Base-by-base conservation (phyloP, 2,888 invertebrate genomes). In the Synanthedon andrenaeformis region DNA sequence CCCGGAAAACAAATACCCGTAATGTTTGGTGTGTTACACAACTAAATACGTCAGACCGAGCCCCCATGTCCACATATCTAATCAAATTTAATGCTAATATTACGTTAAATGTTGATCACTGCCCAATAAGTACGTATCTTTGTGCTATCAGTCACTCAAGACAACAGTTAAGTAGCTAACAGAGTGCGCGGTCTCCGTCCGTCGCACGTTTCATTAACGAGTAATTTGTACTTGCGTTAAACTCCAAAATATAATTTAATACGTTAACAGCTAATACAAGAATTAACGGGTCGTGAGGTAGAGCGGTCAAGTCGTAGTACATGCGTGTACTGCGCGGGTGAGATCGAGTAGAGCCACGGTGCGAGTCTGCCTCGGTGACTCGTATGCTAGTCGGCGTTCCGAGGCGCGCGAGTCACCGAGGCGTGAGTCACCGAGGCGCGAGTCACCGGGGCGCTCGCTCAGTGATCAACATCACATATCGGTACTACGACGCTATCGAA, bases 31-130 rank as follows among this genome's bases (percentile, higher is more conserved):
- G 79, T 78, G 77, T 79, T 70, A 72, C 75, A 78, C 80, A 82
- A 82, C 82, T 73, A 74, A 77, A 77, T 72, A 70, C 70, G 77
- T 66, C 73, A 62, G 73, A 67, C 82, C 82, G 79, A 74, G 79
- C 81, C 72, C 66, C 35, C 72, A 66, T 71, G 72, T 69, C 74
- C 75, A 77, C 79, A 66, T 76, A 79, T 76, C 82, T 84, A 84
- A 82, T 80, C 81, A 79, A 82, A 81, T 81, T 82, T 85, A 82
- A 79, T 77, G 76, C 85, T 86, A 84, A 81, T 74, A 76, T 86
- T 85, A 85, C 83, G 79, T 78, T 83, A 77, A 84, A 86, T 87
- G 86, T 87, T 87, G 86, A 87, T 87, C 86, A 87, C 86, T 86
- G 86, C 86, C 86, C 85, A 84, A 80, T 82, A 81, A 35, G 85